Percentiles rank a stretch among this genome's conserved stretches.
Conservation (phyloP, 2,797 vertebrate species). For the Leptodactylus fallax region DNA sequence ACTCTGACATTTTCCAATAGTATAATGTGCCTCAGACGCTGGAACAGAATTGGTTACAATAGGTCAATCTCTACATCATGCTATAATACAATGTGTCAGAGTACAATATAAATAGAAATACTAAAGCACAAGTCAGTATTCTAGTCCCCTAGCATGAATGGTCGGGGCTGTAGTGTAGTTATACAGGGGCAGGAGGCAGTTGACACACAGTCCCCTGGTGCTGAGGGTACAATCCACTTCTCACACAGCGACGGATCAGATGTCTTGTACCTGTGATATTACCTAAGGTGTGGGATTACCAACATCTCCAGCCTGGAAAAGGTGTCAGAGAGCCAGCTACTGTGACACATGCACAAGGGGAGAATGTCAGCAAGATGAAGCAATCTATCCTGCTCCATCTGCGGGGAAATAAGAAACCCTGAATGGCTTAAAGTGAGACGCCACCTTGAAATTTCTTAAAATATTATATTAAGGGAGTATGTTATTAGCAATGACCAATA, state of each 20-base stretch:
- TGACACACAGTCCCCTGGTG: slow-evolving; percentile 41
- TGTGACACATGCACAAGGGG: background rate
- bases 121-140: background rate
- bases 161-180: background rate
- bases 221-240: background rate
- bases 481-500: no score
- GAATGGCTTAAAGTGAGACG: background rate
- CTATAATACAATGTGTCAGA: background rate
- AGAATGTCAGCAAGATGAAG: background rate
- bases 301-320: slow-evolving; percentile 10
- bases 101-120: background rate
- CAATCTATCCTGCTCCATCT: background rate
- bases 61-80: background rate
- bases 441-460: background rate
- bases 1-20: slow-evolving; percentile 83
- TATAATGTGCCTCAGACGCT: slow-evolving; percentile 57
- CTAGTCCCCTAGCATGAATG: no score
- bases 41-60: background rate
- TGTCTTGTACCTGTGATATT: slow-evolving; percentile 43
- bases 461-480: no score
- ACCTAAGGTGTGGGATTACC: slow-evolving; percentile 47
- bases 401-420: background rate
- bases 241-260: slow-evolving; percentile 14
- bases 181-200: background rate
- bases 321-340: slow-evolving; percentile 25